Base-by-base conservation (phyloP, 2,113 vertebrate species). In the Nannospalax galili region DNA sequence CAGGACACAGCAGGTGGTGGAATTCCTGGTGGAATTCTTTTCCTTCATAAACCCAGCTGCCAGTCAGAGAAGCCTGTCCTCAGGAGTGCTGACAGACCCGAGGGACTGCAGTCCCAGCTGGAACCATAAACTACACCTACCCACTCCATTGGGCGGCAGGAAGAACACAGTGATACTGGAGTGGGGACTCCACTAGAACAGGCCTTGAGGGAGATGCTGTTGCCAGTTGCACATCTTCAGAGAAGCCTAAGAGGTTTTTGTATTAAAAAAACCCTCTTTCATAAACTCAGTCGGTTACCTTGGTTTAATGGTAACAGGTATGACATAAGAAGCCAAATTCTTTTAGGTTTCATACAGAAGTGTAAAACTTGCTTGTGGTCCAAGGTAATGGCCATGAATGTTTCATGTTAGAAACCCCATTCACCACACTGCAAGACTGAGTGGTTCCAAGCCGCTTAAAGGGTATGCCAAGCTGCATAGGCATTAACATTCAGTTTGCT, bases 301-400 rank as follows among this genome's bases (percentile, higher is more conserved):
- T 87, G 60, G 65, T 56, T 74, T 75, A 78, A 77, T 60, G 26
- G 60, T 62, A 89, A 32, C 70, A 42, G 26, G n/a, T 74, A 26
- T 73, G 52, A 67, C 48, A 14, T 9, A 40, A 92, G 62, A 95
- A 92, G 73, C 77, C 32, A n/a, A 80, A n/a, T 40, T 69, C 77
- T 72, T 56, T 0, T 2, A 42, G 26, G 52, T 60, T 89, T 92
- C 94, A 89, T 28, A 78, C 4, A 0, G 73, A 72, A 64, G 40
- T 94, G 45, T 91, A 32, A 96, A 81, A 84, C 67, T 84, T 64
- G 40, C 42, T 62, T 52, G 20, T 90, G 88, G 75, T 90, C 91
- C 84, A 17, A 91, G 58, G 91, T 72, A 85, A 67, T 37, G 1
- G 19, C 62, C 70, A 9, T 70, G 90, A 78, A 32, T 1, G 0